These are phyloP conservation scores for Oxyruncus cristatus DNA, from an alignment of 2,113 vertebrate species.

Conservation along the genomic window DNA sequence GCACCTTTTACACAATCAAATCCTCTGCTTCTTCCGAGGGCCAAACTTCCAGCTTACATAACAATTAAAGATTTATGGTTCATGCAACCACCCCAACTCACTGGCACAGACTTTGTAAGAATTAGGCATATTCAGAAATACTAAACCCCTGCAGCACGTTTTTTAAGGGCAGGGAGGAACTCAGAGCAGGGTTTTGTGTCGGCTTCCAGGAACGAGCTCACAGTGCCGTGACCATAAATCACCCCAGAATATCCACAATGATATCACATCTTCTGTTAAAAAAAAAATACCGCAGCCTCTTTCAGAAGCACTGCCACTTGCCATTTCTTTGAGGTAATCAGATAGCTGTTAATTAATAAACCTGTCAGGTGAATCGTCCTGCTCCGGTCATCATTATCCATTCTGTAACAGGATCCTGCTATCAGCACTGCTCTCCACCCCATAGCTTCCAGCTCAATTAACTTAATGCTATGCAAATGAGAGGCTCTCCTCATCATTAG, in stretches of 20 bases:
- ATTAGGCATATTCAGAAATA: background rate
- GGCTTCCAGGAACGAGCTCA: background rate
- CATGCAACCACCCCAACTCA: background rate
- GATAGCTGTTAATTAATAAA: slow-evolving; percentile 96
- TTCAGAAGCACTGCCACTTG: slow-evolving; percentile 39
- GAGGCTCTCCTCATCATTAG: slow-evolving; percentile 87
- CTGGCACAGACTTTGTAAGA: background rate
- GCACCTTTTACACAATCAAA: background rate
- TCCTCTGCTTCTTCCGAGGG: background rate
- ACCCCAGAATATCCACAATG: background rate
- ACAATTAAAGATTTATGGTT: background rate
- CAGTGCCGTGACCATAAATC: background rate
- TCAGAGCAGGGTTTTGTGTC: background rate
- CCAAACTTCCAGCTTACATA: background rate
- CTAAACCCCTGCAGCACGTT: background rate
- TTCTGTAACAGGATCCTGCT: slow-evolving; percentile 87
- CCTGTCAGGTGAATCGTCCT: slow-evolving; percentile 89
- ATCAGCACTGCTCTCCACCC: slow-evolving; percentile 76
- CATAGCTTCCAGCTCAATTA: slow-evolving; percentile 86
- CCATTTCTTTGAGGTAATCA: slow-evolving; percentile 81
- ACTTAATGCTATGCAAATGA: slow-evolving; percentile 98
- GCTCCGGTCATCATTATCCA: slow-evolving; percentile 84
- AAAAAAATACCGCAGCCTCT: background rate
- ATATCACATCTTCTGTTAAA: slow-evolving; percentile 13
- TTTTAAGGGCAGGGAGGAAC: background rate